Percentiles rank a stretch among this genome's conserved stretches.
Evolutionary conservation across 1,140 invertebrate species (phyloP).

Genomic region (Saccostrea glomerata): DNA sequence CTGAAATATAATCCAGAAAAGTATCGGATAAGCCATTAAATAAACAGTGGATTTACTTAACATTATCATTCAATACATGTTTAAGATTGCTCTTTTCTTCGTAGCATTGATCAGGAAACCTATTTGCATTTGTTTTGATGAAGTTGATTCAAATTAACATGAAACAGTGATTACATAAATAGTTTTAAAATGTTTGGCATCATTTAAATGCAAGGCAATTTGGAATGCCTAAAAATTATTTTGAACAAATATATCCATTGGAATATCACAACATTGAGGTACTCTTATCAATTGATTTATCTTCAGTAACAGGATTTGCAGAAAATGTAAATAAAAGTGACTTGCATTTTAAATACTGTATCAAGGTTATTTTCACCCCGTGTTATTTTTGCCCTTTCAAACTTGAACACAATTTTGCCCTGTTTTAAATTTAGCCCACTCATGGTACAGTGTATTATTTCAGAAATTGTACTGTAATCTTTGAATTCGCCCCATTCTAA

Average conservation of each 20-base stretch:
- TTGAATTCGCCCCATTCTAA: too few relatives aligned
- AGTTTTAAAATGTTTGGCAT: not conserved
- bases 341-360: not conserved
- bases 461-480: too few relatives aligned
- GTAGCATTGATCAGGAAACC: not conserved
- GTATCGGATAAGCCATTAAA: conserved; percentile 24
- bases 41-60: not conserved
- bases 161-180: not conserved
- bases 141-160: not conserved
- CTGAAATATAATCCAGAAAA: not conserved
- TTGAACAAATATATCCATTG: not conserved
- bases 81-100: not conserved
- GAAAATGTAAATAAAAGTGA: not conserved
- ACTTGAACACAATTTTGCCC: too few relatives aligned
- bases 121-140: conserved; percentile 35
- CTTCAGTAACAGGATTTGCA: too few relatives aligned
- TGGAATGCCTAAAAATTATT: not conserved
- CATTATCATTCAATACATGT: not conserved
- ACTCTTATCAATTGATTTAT: too few relatives aligned
- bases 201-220: not conserved
- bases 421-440: too few relatives aligned
- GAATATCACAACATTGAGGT: too few relatives aligned
- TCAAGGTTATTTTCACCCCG: too few relatives aligned
- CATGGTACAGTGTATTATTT: too few relatives aligned
- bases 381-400: too few relatives aligned